Percentiles rank a stretch among this genome's conserved stretches.
phyloP scores from a whole-genome alignment of 2,797 vertebrate species.

The Lepidocolaptes lacrymiger region DNA sequence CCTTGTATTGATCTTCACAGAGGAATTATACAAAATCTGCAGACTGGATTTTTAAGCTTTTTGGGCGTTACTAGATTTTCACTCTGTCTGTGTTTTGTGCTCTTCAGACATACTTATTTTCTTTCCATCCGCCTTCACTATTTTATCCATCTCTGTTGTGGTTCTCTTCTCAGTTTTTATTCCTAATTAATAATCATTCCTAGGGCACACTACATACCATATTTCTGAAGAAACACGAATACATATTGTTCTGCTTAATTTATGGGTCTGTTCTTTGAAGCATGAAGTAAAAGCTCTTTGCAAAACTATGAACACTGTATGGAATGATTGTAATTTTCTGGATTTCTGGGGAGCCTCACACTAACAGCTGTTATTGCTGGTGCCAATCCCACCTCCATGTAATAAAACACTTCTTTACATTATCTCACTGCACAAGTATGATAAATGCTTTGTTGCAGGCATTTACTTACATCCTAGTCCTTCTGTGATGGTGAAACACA shows the following conservation, averaged over 20 bases:
- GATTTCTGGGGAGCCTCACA: conserved; percentile 44
- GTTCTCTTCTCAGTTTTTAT: neutral
- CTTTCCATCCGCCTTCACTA: neutral
- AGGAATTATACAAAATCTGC: neutral
- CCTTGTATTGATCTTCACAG: neutral
- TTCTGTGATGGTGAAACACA: conserved; percentile 63
- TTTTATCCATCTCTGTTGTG: neutral
- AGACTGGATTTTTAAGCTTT: neutral
- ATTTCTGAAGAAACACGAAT: neutral
- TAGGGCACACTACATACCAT: neutral
- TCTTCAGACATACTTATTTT: neutral
- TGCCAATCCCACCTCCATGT: conserved; percentile 37
- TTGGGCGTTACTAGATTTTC: neutral
- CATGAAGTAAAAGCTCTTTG: neutral
- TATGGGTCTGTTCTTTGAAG: neutral
- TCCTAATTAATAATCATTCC: neutral
- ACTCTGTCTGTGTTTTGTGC: neutral
- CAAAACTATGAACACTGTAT: neutral
- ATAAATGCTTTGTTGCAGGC: conserved; percentile 56
- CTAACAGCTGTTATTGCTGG: conserved; percentile 60
- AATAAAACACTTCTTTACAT: conserved; percentile 55
- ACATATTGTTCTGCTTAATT: neutral
- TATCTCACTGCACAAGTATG: conserved; percentile 69
- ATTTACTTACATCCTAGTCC: conserved; percentile 43
- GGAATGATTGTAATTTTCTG: conserved; percentile 48